phyloP scores from a whole-genome alignment of 1,140 invertebrate genomes.

The Tetramorium simillimum region DNA sequence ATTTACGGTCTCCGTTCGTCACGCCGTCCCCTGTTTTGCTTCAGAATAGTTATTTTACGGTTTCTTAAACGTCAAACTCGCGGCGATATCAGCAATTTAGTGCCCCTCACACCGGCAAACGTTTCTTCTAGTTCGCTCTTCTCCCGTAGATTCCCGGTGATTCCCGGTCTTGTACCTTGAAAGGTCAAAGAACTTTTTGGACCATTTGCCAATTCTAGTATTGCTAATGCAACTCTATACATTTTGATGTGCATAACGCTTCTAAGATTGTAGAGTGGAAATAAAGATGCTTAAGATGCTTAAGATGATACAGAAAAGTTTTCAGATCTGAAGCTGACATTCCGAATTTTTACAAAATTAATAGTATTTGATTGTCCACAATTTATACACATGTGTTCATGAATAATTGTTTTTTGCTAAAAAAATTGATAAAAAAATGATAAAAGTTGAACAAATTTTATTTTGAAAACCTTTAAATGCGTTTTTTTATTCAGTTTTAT shows the following conservation, averaged over 20 bases:
- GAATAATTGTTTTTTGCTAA: too few species aligned
- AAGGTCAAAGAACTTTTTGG: constrained; percentile 72
- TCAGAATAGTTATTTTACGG: constrained; percentile 21
- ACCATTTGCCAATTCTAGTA: constrained; percentile 66
- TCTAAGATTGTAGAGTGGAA: background rate
- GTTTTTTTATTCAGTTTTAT: too few species aligned
- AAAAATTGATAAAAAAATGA: too few species aligned
- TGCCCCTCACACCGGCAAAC: background rate
- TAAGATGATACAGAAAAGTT: too few species aligned
- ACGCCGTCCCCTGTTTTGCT: constrained; percentile 17
- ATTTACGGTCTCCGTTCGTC: constrained; percentile 20
- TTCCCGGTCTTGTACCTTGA: constrained; percentile 19
- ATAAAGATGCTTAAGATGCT: too few species aligned
- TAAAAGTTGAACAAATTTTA: too few species aligned
- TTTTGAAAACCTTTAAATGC: too few species aligned
- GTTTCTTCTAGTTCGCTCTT: background rate
- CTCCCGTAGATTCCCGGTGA: too few species aligned
- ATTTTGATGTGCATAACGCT: background rate
- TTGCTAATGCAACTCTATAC: background rate
- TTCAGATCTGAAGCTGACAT: too few species aligned
- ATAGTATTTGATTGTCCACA: too few species aligned
- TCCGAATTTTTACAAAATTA: too few species aligned
- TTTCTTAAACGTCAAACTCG: constrained; percentile 33
- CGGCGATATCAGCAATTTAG: constrained; percentile 16
- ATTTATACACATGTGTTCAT: too few species aligned